Base-by-base conservation (phyloP, 1,140 invertebrate genomes). In the Cylas formicarius region DNA sequence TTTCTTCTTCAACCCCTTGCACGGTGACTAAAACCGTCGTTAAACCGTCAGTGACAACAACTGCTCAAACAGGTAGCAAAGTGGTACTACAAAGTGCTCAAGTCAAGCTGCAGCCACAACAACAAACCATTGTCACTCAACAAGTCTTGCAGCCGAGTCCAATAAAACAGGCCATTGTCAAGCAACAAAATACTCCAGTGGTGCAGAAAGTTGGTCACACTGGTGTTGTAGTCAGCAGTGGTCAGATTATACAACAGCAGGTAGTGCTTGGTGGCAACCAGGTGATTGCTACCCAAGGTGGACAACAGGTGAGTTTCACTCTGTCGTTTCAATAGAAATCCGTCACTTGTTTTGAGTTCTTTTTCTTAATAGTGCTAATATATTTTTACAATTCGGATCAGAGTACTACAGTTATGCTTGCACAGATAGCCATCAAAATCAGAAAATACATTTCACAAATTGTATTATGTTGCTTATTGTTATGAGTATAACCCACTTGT, bases 261-360 rank as follows among this genome's bases (percentile, higher is more conserved):
- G 55, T 62, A 11, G 60, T 64, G 18, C 46, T 64, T 3, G 46
- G 57, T 7, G 48, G 49, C 5, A 63, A 61, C 56, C 61, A 61
- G 44, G 50, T 63, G n/a, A 57, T 63, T 36, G 50, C 54, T 7
- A 51, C 52, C 14, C 50, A 50, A 19, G 41, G 48, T 21, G 57
- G 59, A 32, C 58, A 59, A 44, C 62, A 64, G 50, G 60, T 62
- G 44, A 22, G 35, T 28, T 7, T n/a, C n/a, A n/a, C n/a, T n/a
- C n/a, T n/a, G n/a, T n/a, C n/a, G n/a, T n/a, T n/a, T n/a, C n/a
- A n/a, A n/a, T n/a, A n/a, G n/a, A n/a, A n/a, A n/a, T n/a, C n/a
- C n/a, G n/a, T n/a, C n/a, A n/a, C n/a, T n/a, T n/a, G n/a, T n/a
- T n/a, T n/a, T n/a, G n/a, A n/a, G n/a, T n/a, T n/a, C n/a, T n/a